Evolutionary conservation across 2,113 vertebrate genomes (phyloP), one percentile per base, ranked within the genome.

Genomic region (Hystrix brachyura): DNA sequence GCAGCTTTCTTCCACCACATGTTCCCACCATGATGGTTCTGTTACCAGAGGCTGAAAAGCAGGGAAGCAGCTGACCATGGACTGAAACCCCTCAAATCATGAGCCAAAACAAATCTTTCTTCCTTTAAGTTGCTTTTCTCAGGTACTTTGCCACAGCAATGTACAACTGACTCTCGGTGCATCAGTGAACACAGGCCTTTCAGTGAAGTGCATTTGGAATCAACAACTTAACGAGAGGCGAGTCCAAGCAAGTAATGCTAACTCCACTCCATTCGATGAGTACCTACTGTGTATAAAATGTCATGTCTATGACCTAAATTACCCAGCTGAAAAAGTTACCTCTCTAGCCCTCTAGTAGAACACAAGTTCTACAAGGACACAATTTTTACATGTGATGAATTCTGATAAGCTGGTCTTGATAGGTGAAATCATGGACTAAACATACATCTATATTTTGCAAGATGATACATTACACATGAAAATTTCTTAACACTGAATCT

Each of bases 401-500:
- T 93, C 57, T 81, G 76, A 51, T 51, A 83, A 51, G 65, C 51
- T 46, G 27, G 34, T 67, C 9, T 64, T 48, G 46, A 74, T 82
- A 80, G 53, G 53, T 62, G 67, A 81, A 92, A 84, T 1, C 32
- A 53, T 5, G 14, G 65, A n/a, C 29, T 15, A 55, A 60, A 34
- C 7, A 9, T 55, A 48, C 32, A 81, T 15, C 18, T 60, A 1
- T 65, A 88, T 57, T 93, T 90, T 81, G 53, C 38, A 84, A 65
- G 79, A 80, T 7, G 67, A 91, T 11, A 43, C 67, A 25, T 53
- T 18, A 46, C 8, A 79, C 29, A 83, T 9, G 53, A 87, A 95
- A 91, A 87, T n/a, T 87, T 96, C 85, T 55, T 32, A 90, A 67
- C 55, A 72, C 71, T 67, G 34, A 88, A 90, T 79, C 72, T 67